Evolutionary conservation across 1,140 invertebrate genomes (phyloP), one percentile per base, ranked within the genome.

Genomic region (Papilio polytes): DNA sequence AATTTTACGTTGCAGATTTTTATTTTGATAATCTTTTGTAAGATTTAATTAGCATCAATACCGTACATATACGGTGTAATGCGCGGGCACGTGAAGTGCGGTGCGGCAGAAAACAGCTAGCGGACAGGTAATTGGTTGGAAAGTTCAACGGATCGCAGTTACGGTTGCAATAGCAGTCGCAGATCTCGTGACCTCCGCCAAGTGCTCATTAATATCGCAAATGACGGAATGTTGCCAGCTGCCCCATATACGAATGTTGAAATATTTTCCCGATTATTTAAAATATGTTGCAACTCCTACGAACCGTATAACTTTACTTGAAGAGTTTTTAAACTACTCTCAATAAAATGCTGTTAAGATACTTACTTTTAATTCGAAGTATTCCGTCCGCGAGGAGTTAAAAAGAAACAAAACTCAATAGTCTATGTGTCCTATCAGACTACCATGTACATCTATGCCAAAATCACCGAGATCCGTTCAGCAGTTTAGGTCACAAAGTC

Each of bases 81-180:
- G 41, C 1, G 53, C 20, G 56, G 20, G 46, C 56, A 72, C 78
- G 15, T 77, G 46, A 66, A 82, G 81, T 80, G 78, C 44, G 53
- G 82, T 18, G 18, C 48, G 26, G 7, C 15, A 18, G 18, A 81
- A 81, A 72, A 77, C 78, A 82, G 78, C 80, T 81, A 78, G 78
- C 66, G 2, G 81, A 78, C 81, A 80, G 80, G 86, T 87, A 87
- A 87, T 87, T 87, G 86, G 86, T 83, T 82, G 86, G 86, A 85
- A 87, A 86, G 82, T 82, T 85, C 80, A 81, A 74, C 80, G 70
- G 76, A 46, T 80, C 53, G 59, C 59, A 53, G 59, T 79, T 46
- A 48, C 51, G 13, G 51, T 13, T 48, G 46, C 48, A 51, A 18
- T 56, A 18, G 53, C 53, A 56, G 53, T 56, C n/a, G n/a, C 53